Percentiles rank a stretch among this genome's conserved stretches.
These are phyloP conservation scores for Arrhopalites spinosus DNA, from an alignment of 2,888 invertebrate species.

Conservation along the genomic window DNA sequence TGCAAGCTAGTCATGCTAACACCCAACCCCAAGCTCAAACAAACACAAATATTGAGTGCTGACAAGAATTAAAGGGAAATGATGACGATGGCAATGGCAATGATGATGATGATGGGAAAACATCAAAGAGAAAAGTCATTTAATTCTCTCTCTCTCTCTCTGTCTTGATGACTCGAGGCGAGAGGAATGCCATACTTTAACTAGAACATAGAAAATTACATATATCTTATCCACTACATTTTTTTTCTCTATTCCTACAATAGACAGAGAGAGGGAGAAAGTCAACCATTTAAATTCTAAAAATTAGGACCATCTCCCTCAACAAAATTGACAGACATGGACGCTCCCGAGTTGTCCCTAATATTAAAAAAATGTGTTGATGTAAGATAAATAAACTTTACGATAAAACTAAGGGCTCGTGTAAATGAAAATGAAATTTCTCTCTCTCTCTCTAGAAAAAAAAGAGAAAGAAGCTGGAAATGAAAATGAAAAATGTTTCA, in stretches of 20 bases:
- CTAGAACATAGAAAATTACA: too few species aligned
- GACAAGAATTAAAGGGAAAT: constrained; percentile 5
- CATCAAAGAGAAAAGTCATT: constrained; percentile 27
- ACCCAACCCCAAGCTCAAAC: constrained; percentile 24
- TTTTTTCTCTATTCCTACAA: too few species aligned
- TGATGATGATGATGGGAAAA: constrained; percentile 3
- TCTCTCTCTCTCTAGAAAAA: too few species aligned
- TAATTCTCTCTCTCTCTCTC: constrained; percentile 4
- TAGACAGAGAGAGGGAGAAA: too few species aligned
- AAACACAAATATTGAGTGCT: constrained; percentile 27
- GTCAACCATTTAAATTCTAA: too few species aligned
- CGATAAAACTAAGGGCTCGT: too few species aligned
- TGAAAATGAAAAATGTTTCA: too few species aligned
- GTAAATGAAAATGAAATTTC: not conserved
- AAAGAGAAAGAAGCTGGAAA: not conserved
- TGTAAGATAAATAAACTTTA: too few species aligned
- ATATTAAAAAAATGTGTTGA: too few species aligned
- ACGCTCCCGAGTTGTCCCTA: too few species aligned
- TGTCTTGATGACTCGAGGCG: not conserved
- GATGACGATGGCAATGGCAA: not conserved
- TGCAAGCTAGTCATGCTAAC: constrained; percentile 14
- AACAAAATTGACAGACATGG: too few species aligned
- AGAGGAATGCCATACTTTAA: not conserved
- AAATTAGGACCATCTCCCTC: too few species aligned
- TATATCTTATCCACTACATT: not conserved